These are phyloP conservation scores for Cheumatopsyche charites DNA, from an alignment of 1,140 invertebrate species.

Conservation along the genomic window DNA sequence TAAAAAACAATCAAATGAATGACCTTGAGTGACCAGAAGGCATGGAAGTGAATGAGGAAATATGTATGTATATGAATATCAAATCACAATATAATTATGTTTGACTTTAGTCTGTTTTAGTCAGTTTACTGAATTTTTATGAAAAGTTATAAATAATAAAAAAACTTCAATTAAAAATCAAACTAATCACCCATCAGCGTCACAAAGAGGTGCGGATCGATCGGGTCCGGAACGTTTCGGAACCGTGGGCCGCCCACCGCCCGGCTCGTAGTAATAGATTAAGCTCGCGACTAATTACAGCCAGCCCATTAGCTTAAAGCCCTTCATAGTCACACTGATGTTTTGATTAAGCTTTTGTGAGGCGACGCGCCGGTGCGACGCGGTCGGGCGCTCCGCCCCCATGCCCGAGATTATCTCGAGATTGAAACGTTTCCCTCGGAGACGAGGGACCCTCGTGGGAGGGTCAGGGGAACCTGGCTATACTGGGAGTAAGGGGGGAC, in stretches of 20 bases:
- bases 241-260: background rate
- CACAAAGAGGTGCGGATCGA: no score
- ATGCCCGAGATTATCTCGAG: slow-evolving; percentile 17
- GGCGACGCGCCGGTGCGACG: background rate
- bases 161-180: no score
- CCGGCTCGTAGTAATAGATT: slow-evolving; percentile 39
- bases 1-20: no score
- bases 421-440: background rate
- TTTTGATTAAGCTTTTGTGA: slow-evolving; percentile 47
- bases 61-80: no score
- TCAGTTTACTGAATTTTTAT: no score
- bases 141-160: no score
- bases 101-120: no score
- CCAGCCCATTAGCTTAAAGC: slow-evolving; percentile 42
- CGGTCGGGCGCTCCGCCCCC: slow-evolving; percentile 8
- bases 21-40: no score
- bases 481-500: background rate
- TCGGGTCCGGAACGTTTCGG: no score
- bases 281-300: slow-evolving; percentile 46
- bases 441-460: background rate
- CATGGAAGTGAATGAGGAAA: no score
- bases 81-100: no score
- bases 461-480: background rate
- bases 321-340: slow-evolving; percentile 44
- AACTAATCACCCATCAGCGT: no score